These are phyloP conservation scores for Notechis scutatus DNA, from an alignment of 2,113 vertebrate genomes.

Conservation along the genomic window DNA sequence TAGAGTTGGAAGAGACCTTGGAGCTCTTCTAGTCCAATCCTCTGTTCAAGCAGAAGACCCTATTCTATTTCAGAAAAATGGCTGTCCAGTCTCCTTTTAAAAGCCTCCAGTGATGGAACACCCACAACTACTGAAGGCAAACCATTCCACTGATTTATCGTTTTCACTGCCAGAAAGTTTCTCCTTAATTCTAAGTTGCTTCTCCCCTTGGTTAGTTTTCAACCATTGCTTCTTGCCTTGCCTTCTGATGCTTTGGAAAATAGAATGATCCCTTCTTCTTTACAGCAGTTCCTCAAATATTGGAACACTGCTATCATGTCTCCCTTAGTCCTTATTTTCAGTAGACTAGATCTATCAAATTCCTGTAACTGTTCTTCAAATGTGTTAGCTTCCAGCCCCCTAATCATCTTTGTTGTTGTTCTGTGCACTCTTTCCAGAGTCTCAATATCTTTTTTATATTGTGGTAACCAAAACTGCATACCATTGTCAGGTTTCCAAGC, in stretches of 20 bases:
- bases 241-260: not conserved
- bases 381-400: not conserved
- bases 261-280: not conserved
- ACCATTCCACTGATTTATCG: not conserved
- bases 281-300: too few relatives aligned
- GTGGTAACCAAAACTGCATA: not conserved
- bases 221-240: not conserved
- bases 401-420: not conserved
- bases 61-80: not conserved
- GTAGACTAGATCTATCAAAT: not conserved
- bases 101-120: not conserved
- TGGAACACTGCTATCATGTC: not conserved
- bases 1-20: not conserved
- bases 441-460: not conserved
- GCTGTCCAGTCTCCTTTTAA: not conserved
- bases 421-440: not conserved
- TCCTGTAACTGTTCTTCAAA: not conserved
- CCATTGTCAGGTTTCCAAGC: too few relatives aligned
- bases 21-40: not conserved
- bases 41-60: not conserved
- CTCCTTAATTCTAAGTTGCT: not conserved
- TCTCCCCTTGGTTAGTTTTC: not conserved
- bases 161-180: not conserved
- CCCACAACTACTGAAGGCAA: not conserved
- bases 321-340: not conserved